phyloP scores from a whole-genome alignment of 2,888 invertebrate species.

The Nycteola revayana region DNA sequence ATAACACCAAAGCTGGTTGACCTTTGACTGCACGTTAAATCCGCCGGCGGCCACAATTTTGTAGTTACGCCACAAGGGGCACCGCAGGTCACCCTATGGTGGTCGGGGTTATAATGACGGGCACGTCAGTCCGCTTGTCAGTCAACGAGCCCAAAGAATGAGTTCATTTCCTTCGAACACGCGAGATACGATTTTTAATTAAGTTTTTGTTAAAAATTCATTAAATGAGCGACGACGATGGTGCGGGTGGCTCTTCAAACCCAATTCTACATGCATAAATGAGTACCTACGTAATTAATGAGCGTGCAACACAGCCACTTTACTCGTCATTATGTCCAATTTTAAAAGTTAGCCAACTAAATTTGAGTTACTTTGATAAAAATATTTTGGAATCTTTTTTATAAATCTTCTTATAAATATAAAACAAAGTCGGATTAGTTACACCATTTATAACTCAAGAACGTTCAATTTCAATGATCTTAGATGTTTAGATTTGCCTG shows the following conservation, averaged over 20 bases:
- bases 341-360: constrained; percentile 46
- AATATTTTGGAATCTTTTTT: no score
- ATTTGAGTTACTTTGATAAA: no score
- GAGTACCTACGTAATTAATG: constrained; percentile 75
- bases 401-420: no score
- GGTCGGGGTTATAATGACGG: constrained; percentile 68
- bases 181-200: constrained; percentile 81
- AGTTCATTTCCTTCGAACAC: constrained; percentile 81
- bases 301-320: constrained; percentile 50
- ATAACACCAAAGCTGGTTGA: constrained; percentile 49
- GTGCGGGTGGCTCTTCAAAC: constrained; percentile 53
- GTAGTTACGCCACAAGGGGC: constrained; percentile 41
- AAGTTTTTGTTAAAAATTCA: constrained; percentile 81
- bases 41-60: constrained; percentile 48
- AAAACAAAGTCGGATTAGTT: no score
- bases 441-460: no score
- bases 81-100: constrained; percentile 48
- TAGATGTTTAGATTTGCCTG: no score
- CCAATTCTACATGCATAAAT: constrained; percentile 60
- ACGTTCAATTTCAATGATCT: no score
- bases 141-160: constrained; percentile 75
- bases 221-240: constrained; percentile 68
- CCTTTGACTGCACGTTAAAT: constrained; percentile 50
- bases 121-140: constrained; percentile 74
- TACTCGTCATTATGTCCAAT: constrained; percentile 54